Percentiles rank a stretch among this genome's conserved stretches.
Evolutionary conservation across 2,888 invertebrate genomes (phyloP).

Genomic region (Thera obeliscata): DNA sequence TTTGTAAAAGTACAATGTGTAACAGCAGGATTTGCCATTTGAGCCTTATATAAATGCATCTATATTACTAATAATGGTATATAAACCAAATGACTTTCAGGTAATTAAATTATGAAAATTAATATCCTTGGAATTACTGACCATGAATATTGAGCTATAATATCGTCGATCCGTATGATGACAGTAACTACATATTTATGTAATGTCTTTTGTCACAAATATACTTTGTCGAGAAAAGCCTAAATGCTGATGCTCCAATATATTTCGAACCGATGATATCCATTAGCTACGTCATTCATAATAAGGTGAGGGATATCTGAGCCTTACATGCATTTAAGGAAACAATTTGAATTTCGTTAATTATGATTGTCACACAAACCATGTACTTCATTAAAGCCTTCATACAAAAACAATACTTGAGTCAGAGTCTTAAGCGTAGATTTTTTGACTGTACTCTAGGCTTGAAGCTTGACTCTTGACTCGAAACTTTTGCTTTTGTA

Average conservation of each 20-base stretch:
- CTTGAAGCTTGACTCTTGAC: too few species aligned
- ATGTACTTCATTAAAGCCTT: background rate
- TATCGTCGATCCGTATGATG: conserved; percentile 1
- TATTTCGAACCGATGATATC: conserved; percentile 2
- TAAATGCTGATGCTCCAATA: conserved; percentile 6
- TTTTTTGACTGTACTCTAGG: too few species aligned
- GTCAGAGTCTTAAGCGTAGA: too few species aligned
- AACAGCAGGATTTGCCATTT: conserved; percentile 14
- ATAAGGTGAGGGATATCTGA: background rate
- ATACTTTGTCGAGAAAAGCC: conserved; percentile 4
- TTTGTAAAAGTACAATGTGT: background rate
- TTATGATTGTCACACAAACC: conserved; percentile 6
- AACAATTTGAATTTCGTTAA: conserved; percentile 8
- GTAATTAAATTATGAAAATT: background rate
- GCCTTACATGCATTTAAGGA: background rate
- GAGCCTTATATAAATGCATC: conserved; percentile 17
- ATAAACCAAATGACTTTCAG: conserved; percentile 1
- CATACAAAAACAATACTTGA: too few species aligned
- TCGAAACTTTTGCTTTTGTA: too few species aligned
- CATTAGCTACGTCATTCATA: background rate
- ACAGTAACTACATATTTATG: conserved; percentile 2
- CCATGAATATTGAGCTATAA: conserved; percentile 6
- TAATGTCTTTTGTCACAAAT: conserved; percentile 2
- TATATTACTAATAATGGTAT: conserved; percentile 1
- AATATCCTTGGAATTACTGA: conserved; percentile 1